Conservation (phyloP, 1,140 invertebrate species). For the Drosophila sp. region DNA sequence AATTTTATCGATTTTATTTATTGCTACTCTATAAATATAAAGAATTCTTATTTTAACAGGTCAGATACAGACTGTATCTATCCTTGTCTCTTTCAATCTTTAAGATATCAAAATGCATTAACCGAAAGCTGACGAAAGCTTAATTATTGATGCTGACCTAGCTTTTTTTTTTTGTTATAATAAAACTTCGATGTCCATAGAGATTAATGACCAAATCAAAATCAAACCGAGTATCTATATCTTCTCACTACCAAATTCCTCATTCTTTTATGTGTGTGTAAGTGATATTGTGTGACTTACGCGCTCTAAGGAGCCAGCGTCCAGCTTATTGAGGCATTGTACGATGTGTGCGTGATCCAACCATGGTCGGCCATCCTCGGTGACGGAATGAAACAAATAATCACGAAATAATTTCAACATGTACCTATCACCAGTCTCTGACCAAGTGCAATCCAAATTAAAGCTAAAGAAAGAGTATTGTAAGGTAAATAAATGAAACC, state of each 20-base stretch:
- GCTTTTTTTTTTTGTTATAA: too few relatives aligned
- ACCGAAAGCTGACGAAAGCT: too few relatives aligned
- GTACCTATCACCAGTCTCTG: conserved; percentile 98
- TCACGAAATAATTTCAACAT: conserved; percentile 99
- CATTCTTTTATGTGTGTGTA: background rate
- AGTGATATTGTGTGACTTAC: conserved; percentile 83
- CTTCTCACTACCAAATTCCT: too few relatives aligned
- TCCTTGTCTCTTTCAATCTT: background rate
- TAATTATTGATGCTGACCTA: too few relatives aligned
- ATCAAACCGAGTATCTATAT: too few relatives aligned
- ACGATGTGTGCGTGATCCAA: conserved; percentile 97
- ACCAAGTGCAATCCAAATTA: conserved; percentile 96
- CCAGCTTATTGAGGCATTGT: conserved; percentile 96
- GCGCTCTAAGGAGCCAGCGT: conserved; percentile 94
- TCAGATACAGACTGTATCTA: background rate
- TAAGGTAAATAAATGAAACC: background rate
- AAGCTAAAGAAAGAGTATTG: conserved; percentile 85
- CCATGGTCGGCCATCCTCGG: conserved; percentile 96
- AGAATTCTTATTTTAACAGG: background rate
- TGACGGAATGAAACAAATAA: conserved; percentile 97
- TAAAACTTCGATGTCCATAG: too few relatives aligned
- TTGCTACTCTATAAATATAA: too few relatives aligned
- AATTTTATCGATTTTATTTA: too few relatives aligned
- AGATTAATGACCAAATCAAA: too few relatives aligned
- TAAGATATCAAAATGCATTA: too few relatives aligned